A percentile compares a stretch with the other conserved stretches of the same genome.
phyloP scores from a whole-genome alignment of 2,888 invertebrate species.

The Zygogramma bicolorata region DNA sequence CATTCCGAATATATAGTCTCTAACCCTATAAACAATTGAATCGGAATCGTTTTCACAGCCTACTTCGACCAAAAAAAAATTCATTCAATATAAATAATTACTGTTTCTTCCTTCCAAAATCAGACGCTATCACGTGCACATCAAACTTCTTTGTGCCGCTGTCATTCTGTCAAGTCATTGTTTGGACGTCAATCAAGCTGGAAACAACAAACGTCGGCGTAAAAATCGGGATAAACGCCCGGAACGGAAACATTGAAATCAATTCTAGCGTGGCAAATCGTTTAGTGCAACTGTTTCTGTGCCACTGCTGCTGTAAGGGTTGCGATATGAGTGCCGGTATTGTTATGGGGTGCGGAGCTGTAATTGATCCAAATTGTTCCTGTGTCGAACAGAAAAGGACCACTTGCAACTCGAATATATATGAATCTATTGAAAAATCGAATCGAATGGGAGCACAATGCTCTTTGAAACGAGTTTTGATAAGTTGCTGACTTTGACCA shows the following conservation, averaged over 20 bases:
- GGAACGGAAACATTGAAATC: constrained; percentile 41
- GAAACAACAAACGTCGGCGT: constrained; percentile 25
- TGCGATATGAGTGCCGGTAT: not conserved
- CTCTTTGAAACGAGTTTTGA: no score
- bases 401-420: no score
- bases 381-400: no score
- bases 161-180: constrained; percentile 46
- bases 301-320: constrained; percentile 11
- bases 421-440: no score
- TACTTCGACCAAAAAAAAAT: not conserved
- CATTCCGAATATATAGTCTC: no score
- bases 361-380: not conserved
- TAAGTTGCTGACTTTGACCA: no score
- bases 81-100: no score
- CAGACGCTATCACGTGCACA: constrained; percentile 2
- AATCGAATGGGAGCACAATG: no score
- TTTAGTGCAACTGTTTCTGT: constrained; percentile 34
- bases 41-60: no score
- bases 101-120: no score
- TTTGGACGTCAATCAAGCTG: constrained; percentile 47
- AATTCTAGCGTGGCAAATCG: constrained; percentile 45
- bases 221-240: constrained; percentile 40
- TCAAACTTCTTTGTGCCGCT: constrained; percentile 33
- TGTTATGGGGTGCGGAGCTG: not conserved
- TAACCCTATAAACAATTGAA: no score